Base-by-base conservation (phyloP, 2,888 invertebrate species). In the Syritta pipiens region DNA sequence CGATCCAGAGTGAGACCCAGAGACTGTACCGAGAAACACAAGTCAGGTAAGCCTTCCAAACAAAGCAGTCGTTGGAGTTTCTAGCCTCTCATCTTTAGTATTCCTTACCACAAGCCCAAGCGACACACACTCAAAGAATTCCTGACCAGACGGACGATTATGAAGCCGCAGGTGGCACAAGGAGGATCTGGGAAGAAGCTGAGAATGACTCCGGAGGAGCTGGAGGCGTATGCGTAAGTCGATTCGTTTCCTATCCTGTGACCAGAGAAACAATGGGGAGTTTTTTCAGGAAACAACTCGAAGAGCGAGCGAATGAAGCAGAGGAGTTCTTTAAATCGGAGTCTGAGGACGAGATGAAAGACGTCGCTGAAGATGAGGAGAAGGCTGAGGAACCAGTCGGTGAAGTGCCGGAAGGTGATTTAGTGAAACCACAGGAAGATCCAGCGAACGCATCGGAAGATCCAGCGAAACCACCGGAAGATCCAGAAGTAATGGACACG, bases 81-180 rank as follows among this genome's bases (percentile, higher is more conserved):
- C 4, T 12, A n/a, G 5, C 4, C 1, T 37, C 1, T 26, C 3
- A 24, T 35, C 1, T 4, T 7, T 3, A 92, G 93, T 35, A 89
- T 97, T 30, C 97, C 97, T 0, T 97, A 97, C 86, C 97, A 97
- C 86, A 92, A 92, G 84, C 96, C 97, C 1, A 95, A 94, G 84
- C 93, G 94, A 32, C 90, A 94, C 60, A 92, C 93, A 0, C 89
- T 97, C 0, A 92, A 94, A 85, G 97, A 96, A 84, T 96, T 97
- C 84, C 90, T 96, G 82, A 89, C 83, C 10, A 84, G 88, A 1
- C 84, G 84, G 5, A 88, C 86, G 0, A 84, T 87, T 10, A 83
- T 83, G 6, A 84, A 84, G 28, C 85, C 86, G 1, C 53, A 83
- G 81, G 79, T 28, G 35, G 60, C 68, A 37, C 77, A 82, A 0